These are phyloP conservation scores for Echinometra lucunter DNA, from an alignment of 53 echinoderm and acorn worm species.

Conservation along the genomic window DNA sequence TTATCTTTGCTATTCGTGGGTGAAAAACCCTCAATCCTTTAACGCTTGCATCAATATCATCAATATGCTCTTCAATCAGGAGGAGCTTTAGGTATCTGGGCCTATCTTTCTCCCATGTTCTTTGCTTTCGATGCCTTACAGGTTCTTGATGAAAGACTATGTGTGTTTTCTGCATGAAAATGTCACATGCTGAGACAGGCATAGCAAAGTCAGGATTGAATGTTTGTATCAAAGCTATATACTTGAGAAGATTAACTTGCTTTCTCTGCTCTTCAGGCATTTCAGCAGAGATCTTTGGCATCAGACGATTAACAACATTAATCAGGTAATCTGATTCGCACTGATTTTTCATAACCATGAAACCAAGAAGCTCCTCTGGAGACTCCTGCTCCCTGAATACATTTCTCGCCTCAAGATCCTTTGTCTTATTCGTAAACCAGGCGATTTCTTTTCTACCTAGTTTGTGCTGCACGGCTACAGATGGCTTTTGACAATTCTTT, in stretches of 20 bases:
- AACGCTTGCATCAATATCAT: slow-evolving; percentile 47
- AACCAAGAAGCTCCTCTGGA: slow-evolving; percentile 71
- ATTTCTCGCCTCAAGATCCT: slow-evolving; percentile 65
- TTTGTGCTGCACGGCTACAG: slow-evolving; percentile 52
- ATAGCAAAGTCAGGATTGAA: slow-evolving; percentile 72
- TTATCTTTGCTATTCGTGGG: slow-evolving; percentile 68
- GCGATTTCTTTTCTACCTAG: background rate
- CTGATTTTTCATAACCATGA: slow-evolving; percentile 80
- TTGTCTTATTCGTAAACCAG: slow-evolving; percentile 70
- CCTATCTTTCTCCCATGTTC: slow-evolving; percentile 23
- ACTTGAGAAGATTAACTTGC: slow-evolving; percentile 73
- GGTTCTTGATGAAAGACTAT: too few relatives aligned
- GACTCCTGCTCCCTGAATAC: slow-evolving; percentile 38
- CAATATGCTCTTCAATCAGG: slow-evolving; percentile 38
- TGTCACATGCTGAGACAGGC: slow-evolving; percentile 83
- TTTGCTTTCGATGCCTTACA: too few relatives aligned
- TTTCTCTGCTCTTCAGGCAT: background rate
- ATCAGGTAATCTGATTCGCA: slow-evolving; percentile 66
- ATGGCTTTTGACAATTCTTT: background rate
- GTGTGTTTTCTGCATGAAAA: slow-evolving; percentile 68
- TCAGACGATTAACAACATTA: slow-evolving; percentile 44
- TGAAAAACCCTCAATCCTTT: slow-evolving; percentile 71
- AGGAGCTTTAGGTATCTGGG: slow-evolving; percentile 15
- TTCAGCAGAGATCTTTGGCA: background rate
- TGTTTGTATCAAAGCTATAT: slow-evolving; percentile 73